Evolutionary conservation across 2,113 vertebrate genomes (phyloP), one percentile per base, ranked within the genome.

Genomic region (Tichodroma muraria): DNA sequence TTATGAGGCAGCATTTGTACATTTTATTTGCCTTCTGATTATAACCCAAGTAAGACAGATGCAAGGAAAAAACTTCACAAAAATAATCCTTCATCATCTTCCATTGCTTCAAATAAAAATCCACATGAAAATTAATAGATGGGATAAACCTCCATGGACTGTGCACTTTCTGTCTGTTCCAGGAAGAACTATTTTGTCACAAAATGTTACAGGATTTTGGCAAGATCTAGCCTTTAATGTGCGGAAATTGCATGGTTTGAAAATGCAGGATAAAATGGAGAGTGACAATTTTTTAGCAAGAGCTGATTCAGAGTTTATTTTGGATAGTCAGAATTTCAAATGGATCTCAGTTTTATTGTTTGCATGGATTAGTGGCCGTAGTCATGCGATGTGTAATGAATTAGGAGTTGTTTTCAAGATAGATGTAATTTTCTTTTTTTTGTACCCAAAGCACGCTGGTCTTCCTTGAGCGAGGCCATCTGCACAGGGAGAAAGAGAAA

Each of bases 381-480:
- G 71, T 76, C 59, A 63, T 56, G 82, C 5, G 4, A 33, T 40
- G 78, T 20, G 50, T 81, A 70, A 59, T 47, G 75, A 94, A 85
- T 90, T 93, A 78, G 75, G 89, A 91, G 47, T 64, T 83, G n/a
- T 68, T 92, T 94, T 89, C 61, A 78, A 71, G 69, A 77, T 18
- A 91, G 63, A 79, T 89, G 59, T 30, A 63, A 86, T 89, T 91
- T 89, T 71, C 71, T 45, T 80, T 42, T 49, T 87, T 95, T 86
- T 85, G 88, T 90, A 89, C 85, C 64, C 81, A 38, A 38, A 80
- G 78, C 86, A 96, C 14, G n/a, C 85, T 50, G 44, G 53, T 63
- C 42, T 91, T 94, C 79, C 81, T 91, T 81, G 73, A 59, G 61
- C 63, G 35, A 82, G 90, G 87, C 93, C 80, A 86, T 88, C 89